These are phyloP conservation scores for Acrocephalus scirpaceus DNA, from an alignment of 2,797 vertebrate species.

Conservation along the genomic window DNA sequence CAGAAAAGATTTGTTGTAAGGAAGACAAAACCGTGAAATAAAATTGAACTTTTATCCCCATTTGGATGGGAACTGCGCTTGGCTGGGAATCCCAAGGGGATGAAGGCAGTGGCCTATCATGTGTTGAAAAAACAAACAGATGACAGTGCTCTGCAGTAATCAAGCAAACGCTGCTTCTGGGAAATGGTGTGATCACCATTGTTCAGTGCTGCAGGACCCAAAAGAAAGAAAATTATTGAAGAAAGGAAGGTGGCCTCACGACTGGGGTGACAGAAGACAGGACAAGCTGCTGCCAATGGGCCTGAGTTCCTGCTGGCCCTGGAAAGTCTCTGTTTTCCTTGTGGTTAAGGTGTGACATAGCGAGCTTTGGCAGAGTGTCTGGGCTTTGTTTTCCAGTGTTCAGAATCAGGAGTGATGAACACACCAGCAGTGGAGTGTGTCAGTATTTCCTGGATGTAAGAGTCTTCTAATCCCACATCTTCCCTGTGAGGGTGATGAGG, in stretches of 20 bases:
- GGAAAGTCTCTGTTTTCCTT: neutral
- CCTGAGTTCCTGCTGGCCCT: neutral
- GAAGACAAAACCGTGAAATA: constrained; percentile 64
- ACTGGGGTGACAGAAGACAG: neutral
- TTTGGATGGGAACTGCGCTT: constrained; percentile 57
- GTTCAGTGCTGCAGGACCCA: neutral
- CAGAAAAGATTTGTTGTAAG: constrained; percentile 66
- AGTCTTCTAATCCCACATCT: neutral
- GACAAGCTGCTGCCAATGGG: neutral
- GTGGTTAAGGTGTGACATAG: constrained; percentile 28
- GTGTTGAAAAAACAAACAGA: constrained; percentile 51
- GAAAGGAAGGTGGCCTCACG: neutral
- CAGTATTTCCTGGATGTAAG: constrained; percentile 4
- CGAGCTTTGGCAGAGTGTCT: neutral
- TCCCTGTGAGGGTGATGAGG: accelerated
- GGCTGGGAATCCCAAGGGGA: constrained; percentile 41
- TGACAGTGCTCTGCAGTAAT: constrained; percentile 39
- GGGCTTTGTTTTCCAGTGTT: constrained; percentile 4
- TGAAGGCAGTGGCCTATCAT: constrained; percentile 35
- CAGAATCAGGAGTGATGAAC: neutral
- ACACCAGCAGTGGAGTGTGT: neutral
- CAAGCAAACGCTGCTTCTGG: constrained; percentile 36
- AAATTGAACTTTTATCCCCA: constrained; percentile 67
- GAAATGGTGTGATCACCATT: constrained; percentile 26
- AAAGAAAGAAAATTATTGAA: neutral